Evolutionary conservation across 2,888 invertebrate species (phyloP).

Genomic region (Philopedon plagiatum): DNA sequence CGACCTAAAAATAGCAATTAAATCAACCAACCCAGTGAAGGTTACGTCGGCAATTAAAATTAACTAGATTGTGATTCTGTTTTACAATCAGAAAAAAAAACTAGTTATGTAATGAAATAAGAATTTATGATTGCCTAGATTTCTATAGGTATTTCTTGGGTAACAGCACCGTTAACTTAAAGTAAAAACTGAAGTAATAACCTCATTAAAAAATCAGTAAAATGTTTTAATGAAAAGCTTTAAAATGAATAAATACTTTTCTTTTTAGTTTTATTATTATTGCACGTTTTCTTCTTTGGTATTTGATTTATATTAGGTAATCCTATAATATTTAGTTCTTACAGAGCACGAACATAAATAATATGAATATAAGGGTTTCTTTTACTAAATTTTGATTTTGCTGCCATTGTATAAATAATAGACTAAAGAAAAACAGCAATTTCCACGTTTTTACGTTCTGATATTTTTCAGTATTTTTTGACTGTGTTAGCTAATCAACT

Average conservation of each 20-base stretch:
- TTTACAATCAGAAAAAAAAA: conserved; percentile 19
- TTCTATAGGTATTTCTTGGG: conserved; percentile 18
- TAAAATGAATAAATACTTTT: not conserved
- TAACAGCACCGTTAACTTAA: not conserved
- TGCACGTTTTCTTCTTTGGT: not conserved
- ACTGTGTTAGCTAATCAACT: too few species aligned
- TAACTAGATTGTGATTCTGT: conserved; percentile 27
- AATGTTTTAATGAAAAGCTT: not conserved
- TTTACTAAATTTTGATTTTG: too few species aligned
- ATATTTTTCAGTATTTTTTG: too few species aligned
- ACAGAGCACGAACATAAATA: too few species aligned
- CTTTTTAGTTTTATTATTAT: not conserved
- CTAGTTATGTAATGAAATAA: conserved; percentile 16
- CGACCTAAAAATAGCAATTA: conserved; percentile 13
- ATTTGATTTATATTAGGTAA: too few species aligned
- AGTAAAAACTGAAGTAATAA: not conserved
- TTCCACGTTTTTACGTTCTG: too few species aligned
- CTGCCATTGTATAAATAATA: too few species aligned
- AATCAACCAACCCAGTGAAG: conserved; percentile 7
- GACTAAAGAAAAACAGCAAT: too few species aligned
- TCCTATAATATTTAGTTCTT: too few species aligned
- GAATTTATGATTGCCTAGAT: conserved; percentile 8
- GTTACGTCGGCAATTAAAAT: conserved; percentile 23
- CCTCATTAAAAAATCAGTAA: not conserved
- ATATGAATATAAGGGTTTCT: too few species aligned